These are phyloP conservation scores for Diprion similis DNA, from an alignment of 1,140 invertebrate genomes.

Conservation along the genomic window DNA sequence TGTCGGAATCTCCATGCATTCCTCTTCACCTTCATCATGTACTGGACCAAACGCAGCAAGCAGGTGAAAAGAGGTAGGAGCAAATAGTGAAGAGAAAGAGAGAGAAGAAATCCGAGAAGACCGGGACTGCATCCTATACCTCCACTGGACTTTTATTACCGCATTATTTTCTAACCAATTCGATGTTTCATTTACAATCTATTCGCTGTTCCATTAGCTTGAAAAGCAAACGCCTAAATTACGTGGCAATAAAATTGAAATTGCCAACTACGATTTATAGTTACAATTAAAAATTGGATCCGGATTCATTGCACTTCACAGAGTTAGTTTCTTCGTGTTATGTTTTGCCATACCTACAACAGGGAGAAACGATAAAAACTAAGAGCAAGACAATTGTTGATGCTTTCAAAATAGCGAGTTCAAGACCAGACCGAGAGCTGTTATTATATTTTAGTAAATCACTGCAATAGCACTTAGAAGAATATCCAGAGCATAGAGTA, in stretches of 20 bases:
- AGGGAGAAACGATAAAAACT: too few species aligned
- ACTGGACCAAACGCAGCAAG: slow-evolving; percentile 6
- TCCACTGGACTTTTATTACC: neutral
- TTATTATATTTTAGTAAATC: too few species aligned
- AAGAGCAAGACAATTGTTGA: too few species aligned
- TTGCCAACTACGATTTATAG: neutral
- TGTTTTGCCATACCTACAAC: too few species aligned
- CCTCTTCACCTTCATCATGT: slow-evolving; percentile 17
- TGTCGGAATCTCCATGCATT: slow-evolving; percentile 12
- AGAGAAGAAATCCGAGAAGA: slow-evolving; percentile 8
- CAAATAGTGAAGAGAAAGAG: neutral
- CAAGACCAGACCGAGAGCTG: too few species aligned
- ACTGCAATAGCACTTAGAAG: too few species aligned
- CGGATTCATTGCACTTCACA: neutral
- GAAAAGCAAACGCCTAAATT: neutral
- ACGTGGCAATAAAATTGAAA: neutral
- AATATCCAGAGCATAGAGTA: neutral
- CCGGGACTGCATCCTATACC: neutral
- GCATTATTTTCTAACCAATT: neutral
- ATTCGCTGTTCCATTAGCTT: neutral
- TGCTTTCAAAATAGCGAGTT: too few species aligned
- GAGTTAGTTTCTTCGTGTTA: neutral
- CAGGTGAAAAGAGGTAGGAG: neutral
- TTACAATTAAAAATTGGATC: neutral
- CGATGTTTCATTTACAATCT: too few species aligned